These are phyloP conservation scores for Cairina moschata DNA, from an alignment of 2,113 vertebrate species.

Conservation along the genomic window DNA sequence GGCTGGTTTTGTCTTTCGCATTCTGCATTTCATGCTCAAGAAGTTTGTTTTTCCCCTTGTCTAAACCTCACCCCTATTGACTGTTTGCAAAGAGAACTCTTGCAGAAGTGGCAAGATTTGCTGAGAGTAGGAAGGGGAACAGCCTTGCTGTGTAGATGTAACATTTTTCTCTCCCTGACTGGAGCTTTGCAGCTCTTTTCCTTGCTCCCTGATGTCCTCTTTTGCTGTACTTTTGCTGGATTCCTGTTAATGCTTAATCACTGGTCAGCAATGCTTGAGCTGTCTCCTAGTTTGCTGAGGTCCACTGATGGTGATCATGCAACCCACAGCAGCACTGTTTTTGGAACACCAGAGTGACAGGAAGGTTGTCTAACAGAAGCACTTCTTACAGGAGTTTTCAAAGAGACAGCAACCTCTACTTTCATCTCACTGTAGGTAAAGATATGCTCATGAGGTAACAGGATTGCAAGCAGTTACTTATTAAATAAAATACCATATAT, in stretches of 20 bases:
- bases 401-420: background rate
- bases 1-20: background rate
- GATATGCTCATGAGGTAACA: background rate
- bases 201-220: background rate
- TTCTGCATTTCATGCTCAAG: background rate
- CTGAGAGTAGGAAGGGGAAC: background rate
- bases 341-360: background rate
- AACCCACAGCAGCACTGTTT: background rate
- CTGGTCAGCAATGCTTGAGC: background rate
- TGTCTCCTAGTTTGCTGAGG: background rate
- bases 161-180: background rate
- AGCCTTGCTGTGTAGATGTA: background rate
- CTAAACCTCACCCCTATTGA: background rate
- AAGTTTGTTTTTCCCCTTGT: background rate
- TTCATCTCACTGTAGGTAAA: background rate
- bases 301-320: background rate
- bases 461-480: background rate
- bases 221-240: background rate
- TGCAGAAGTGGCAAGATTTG: background rate
- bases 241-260: background rate
- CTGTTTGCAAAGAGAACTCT: background rate
- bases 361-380: background rate
- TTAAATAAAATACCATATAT: background rate
- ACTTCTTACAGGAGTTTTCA: background rate
- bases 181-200: background rate